Evolutionary conservation across 2,888 invertebrate species (phyloP).

Genomic region (Megaustenia siamemsis): DNA sequence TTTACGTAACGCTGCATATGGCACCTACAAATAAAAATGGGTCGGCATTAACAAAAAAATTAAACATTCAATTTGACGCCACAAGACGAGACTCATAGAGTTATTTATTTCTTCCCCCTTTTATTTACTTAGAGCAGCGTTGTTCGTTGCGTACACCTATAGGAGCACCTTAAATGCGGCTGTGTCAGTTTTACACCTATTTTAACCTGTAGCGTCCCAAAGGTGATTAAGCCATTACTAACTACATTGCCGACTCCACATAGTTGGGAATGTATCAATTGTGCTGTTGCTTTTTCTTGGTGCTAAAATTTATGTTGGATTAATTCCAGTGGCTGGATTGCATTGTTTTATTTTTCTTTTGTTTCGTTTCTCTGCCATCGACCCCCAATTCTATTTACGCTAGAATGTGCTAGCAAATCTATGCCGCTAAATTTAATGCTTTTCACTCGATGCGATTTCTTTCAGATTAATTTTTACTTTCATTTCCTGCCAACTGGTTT

Average conservation of each 20-base stretch:
- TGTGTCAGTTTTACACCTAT: no score
- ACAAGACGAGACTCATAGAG: no score
- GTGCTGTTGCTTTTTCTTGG: neutral
- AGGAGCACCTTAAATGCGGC: no score
- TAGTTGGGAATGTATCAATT: neutral
- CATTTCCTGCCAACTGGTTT: slow-evolving; percentile 9
- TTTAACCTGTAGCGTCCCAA: no score
- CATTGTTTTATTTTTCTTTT: slow-evolving; percentile 13
- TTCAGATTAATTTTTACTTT: neutral
- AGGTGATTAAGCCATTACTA: neutral
- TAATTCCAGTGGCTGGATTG: neutral
- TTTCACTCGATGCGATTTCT: neutral
- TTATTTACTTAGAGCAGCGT: no score
- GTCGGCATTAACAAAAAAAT: no score
- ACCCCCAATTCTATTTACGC: neutral
- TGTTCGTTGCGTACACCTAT: no score
- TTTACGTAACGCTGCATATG: no score
- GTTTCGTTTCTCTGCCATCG: neutral
- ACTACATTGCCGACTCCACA: neutral
- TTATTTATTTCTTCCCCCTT: no score
- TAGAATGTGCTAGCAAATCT: neutral
- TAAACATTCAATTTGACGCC: no score
- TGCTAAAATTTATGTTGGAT: neutral
- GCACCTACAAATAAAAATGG: no score
- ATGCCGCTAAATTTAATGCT: neutral